A percentile compares a stretch with the other conserved stretches of the same genome.
phyloP scores from a whole-genome alignment of 2,888 invertebrate genomes.

The Synanthedon tipuliformis region DNA sequence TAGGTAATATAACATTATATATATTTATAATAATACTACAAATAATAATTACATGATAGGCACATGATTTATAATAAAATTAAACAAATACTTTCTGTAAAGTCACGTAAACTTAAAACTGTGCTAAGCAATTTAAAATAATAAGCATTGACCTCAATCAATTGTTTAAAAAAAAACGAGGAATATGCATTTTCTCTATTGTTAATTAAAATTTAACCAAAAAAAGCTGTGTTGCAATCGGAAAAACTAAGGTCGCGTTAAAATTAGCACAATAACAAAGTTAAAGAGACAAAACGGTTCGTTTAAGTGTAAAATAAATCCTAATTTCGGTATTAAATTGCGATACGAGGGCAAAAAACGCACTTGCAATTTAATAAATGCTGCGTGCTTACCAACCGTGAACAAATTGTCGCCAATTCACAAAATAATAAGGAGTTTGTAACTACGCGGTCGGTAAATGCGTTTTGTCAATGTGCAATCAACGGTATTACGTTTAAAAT shows the following conservation, averaged over 20 bases:
- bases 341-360: conserved; percentile 17
- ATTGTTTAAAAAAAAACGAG: background rate
- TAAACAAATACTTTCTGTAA: background rate
- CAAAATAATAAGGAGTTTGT: background rate
- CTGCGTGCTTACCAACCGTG: conserved; percentile 14
- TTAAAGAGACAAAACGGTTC: conserved; percentile 29
- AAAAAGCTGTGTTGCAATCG: conserved; percentile 22
- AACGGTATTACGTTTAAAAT: no score
- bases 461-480: no score
- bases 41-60: no score
- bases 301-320: conserved; percentile 32
- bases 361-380: conserved; percentile 7
- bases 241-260: conserved; percentile 32
- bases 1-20: no score
- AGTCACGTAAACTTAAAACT: background rate
- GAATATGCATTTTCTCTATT: background rate
- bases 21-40: no score
- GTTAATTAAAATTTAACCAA: conserved; percentile 9
- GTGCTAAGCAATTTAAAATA: background rate
- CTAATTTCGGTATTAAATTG: conserved; percentile 23
- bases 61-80: no score
- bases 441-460: no score
- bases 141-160: background rate
- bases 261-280: conserved; percentile 21
- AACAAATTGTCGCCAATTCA: conserved; percentile 4